Percentiles rank a stretch among this genome's conserved stretches.
Evolutionary conservation across 1,140 invertebrate species (phyloP).

Genomic region (Ceratina calcarata): DNA sequence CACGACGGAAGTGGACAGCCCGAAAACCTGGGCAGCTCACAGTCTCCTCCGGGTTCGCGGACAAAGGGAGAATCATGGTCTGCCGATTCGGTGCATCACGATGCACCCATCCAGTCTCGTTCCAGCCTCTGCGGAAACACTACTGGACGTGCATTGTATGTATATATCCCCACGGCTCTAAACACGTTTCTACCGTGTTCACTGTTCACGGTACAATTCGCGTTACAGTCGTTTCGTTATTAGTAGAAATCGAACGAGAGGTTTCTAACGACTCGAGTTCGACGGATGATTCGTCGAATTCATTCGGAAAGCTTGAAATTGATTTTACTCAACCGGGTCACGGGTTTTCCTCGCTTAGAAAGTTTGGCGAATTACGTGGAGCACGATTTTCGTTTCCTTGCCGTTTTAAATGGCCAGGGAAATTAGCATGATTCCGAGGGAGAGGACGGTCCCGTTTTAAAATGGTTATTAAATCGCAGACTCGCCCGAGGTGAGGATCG

Average conservation of each 20-base stretch:
- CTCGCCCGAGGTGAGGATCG: slow-evolving; percentile 73
- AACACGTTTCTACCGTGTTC: not conserved
- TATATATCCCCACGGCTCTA: slow-evolving; percentile 62
- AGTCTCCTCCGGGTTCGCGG: slow-evolving; percentile 90
- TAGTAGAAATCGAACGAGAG: not conserved
- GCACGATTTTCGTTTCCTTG: no score
- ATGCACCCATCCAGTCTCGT: slow-evolving; percentile 90
- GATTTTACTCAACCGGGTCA: no score
- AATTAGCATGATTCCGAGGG: no score
- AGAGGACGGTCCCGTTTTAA: not conserved
- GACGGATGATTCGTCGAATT: not conserved
- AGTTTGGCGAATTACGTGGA: no score
- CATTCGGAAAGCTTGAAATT: no score
- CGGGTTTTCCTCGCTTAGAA: no score
- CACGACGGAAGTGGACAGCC: slow-evolving; percentile 90
- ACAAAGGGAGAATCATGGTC: slow-evolving; percentile 88
- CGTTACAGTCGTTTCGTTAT: not conserved
- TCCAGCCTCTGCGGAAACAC: slow-evolving; percentile 84
- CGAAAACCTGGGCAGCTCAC: slow-evolving; percentile 90
- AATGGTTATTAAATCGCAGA: slow-evolving; percentile 66
- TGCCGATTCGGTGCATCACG: slow-evolving; percentile 88
- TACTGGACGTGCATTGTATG: slow-evolving; percentile 93
- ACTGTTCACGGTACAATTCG: slow-evolving; percentile 14
- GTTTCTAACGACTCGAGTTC: not conserved
- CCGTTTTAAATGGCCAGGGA: no score